phyloP scores from a whole-genome alignment of 2,113 vertebrate species.

The Danionella cerebrum region DNA sequence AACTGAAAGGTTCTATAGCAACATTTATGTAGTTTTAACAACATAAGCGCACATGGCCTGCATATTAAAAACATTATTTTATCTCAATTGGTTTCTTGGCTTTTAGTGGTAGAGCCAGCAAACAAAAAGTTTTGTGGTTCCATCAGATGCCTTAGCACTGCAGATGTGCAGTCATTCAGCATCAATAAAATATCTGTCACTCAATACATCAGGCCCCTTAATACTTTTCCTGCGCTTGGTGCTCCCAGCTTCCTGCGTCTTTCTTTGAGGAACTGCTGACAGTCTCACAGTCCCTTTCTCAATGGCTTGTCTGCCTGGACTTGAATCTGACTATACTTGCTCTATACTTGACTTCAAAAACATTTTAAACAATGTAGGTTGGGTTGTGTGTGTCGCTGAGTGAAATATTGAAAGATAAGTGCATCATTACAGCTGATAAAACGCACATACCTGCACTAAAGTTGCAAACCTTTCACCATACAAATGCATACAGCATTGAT shows the following conservation, averaged over 20 bases:
- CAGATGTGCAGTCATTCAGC: not conserved
- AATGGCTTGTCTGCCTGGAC: conserved; percentile 34
- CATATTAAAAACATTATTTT: not conserved
- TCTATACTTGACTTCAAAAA: too few relatives aligned
- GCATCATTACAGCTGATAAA: too few relatives aligned
- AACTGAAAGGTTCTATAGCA: too few relatives aligned
- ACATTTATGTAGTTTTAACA: too few relatives aligned
- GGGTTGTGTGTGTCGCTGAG: too few relatives aligned
- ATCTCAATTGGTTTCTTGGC: not conserved
- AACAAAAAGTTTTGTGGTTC: conserved; percentile 2
- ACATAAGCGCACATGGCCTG: not conserved
- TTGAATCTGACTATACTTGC: conserved; percentile 31
- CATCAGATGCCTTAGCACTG: not conserved
- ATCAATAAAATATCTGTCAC: not conserved
- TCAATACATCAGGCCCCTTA: not conserved
- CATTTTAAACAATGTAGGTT: too few relatives aligned
- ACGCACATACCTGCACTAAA: too few relatives aligned
- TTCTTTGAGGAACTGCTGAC: conserved; percentile 43
- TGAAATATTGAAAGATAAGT: too few relatives aligned
- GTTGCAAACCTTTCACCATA: too few relatives aligned
- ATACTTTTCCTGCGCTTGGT: conserved; percentile 33
- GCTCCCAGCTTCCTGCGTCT: conserved; percentile 22
- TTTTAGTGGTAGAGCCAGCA: not conserved
- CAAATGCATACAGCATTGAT: too few relatives aligned
- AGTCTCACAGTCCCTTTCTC: conserved; percentile 41